Evolutionary conservation across 2,113 vertebrate genomes (phyloP).

Genomic region (Rostratula benghalensis): DNA sequence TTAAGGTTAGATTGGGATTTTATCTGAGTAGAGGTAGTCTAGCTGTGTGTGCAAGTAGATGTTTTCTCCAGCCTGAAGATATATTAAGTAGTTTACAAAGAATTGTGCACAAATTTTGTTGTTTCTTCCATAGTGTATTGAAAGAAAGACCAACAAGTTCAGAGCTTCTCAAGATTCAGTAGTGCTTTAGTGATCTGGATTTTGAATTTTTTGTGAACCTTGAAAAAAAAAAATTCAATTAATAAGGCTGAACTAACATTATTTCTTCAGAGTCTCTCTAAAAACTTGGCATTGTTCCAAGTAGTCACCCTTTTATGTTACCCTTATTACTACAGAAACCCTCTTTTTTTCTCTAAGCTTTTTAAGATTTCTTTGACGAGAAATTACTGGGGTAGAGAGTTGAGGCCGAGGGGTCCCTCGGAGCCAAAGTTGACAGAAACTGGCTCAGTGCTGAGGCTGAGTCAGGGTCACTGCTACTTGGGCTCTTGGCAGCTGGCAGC

Average conservation of each 20-base stretch:
- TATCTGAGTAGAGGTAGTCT: not conserved
- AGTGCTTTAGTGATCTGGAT: not conserved
- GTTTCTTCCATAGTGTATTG: not conserved
- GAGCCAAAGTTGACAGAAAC: not conserved
- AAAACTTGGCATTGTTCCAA: not conserved
- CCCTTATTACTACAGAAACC: not conserved
- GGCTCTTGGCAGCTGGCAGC: not conserved
- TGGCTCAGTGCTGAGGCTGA: not conserved
- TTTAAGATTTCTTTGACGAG: fast-evolving
- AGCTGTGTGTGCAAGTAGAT: not conserved
- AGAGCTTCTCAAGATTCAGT: not conserved
- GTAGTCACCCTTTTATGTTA: not conserved
- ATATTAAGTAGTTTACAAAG: not conserved
- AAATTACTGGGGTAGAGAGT: not conserved
- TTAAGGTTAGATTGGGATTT: not conserved
- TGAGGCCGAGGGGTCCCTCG: not conserved
- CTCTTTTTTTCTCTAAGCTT: not conserved
- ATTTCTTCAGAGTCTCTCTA: not conserved
- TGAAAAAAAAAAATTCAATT: not conserved
- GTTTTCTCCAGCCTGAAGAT: not conserved
- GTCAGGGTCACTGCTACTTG: not conserved
- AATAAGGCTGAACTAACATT: not conserved
- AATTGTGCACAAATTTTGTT: not conserved
- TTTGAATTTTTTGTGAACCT: not conserved
- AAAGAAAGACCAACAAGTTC: not conserved